Evolutionary conservation across 1,140 invertebrate species (phyloP), one percentile per base, ranked within the genome.

Genomic region (Dreissena polymorpha): DNA sequence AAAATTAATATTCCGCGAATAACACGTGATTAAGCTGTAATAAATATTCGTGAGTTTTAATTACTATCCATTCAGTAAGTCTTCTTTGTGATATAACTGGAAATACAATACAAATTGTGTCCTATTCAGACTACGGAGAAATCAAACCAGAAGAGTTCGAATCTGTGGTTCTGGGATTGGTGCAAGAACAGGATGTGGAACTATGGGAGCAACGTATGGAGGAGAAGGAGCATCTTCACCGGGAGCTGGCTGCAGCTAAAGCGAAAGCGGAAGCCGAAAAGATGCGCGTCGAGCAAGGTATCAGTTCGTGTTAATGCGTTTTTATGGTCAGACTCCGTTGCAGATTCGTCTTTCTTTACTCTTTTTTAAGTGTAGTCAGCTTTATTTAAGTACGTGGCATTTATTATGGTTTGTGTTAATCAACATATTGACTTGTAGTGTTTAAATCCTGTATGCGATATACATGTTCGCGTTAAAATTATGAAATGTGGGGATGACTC

Each of bases 121-220:
- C 39, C 39, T 39, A n/a, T n/a, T 23, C 65, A 89, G 88, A 80
- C 0, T 86, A 75, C 51, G 88, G 88, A 12, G 83, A 88, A 18
- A 88, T 89, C 13, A 80, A 86, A 50, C 51, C 72, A 13, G 18
- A 16, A 0, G 77, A 84, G 25, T 85, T 88, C 53, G 88, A 89
- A 25, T 55, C 72, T 8, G 76, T 86, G 1, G 64, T 88, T 12
- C 68, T 88, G 51, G 74, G 76, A 12, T 84, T 87, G 64, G 60
- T 73, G 63, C 72, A 79, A 49, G 65, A 67, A 18, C 10, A 18
- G 18, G 77, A 86, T 50, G 55, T 77, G 14, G 57, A 68, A 55
- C 39, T 83, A 23, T 83, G 80, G 80, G 64, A 12, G 7, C 55
- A 75, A 25, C 63, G 72, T 23, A n/a, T 75, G 7, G 67, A 69